phyloP scores from a whole-genome alignment of 2,888 invertebrate genomes.

The Morpho achilles region DNA sequence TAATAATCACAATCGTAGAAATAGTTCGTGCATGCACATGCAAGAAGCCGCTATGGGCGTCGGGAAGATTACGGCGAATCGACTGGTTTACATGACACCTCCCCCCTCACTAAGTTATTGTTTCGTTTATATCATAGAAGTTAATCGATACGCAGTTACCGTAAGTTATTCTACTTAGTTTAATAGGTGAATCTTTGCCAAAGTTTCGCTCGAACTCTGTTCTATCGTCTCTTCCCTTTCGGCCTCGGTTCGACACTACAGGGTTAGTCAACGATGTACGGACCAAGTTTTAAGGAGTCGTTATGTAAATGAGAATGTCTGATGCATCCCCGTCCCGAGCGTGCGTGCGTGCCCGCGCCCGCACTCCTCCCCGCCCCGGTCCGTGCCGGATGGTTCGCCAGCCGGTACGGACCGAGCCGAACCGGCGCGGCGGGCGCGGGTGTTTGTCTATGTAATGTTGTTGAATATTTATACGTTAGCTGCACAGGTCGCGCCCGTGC shows the following conservation, averaged over 20 bases:
- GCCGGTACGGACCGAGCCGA: conserved; percentile 27
- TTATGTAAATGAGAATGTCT: conserved; percentile 46
- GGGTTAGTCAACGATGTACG: conserved; percentile 62
- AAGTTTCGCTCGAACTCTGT: conserved; percentile 62
- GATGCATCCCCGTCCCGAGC: conserved; percentile 51
- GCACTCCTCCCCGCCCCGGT: background rate
- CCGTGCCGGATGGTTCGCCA: background rate
- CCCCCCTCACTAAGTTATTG: conserved; percentile 25
- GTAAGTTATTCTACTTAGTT: conserved; percentile 68
- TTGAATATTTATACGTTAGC: conserved; percentile 46
- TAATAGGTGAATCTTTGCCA: conserved; percentile 72
- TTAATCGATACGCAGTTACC: conserved; percentile 70
- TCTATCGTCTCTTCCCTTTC: conserved; percentile 51
- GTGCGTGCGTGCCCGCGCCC: conserved; percentile 34
- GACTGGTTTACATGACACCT: conserved; percentile 16
- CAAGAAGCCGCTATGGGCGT: conserved; percentile 9
- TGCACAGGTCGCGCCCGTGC: conserved; percentile 40
- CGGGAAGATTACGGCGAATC: conserved; percentile 27
- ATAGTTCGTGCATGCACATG: conserved; percentile 16
- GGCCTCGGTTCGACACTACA: conserved; percentile 52
- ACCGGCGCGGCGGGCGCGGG: conserved; percentile 23
- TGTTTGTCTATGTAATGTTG: conserved; percentile 39
- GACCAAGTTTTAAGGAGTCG: conserved; percentile 52
- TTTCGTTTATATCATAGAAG: conserved; percentile 43
- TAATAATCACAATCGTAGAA: conserved; percentile 24